Conservation (phyloP, 64 coral and sea anemone genomes). For the Anthopleura sola region DNA sequence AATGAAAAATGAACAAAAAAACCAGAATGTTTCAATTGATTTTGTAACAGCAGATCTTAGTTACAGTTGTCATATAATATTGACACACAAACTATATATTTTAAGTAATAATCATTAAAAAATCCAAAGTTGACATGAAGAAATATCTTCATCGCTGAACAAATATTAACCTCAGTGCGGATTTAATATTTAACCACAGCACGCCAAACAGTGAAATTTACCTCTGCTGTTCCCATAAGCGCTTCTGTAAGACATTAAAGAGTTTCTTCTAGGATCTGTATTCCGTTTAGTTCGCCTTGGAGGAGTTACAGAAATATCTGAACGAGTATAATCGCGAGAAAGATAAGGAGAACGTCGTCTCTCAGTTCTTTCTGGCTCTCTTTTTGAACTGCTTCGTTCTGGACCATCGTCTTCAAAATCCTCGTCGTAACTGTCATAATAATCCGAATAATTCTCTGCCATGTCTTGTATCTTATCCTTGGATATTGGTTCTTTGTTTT, state of each 20-base stretch:
- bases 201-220: not conserved
- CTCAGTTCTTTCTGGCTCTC: not conserved
- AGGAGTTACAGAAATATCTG: slow-evolving; percentile 15
- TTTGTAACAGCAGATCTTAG: not conserved
- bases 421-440: slow-evolving; percentile 88
- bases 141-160: not conserved
- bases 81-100: not conserved
- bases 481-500: slow-evolving; percentile 36
- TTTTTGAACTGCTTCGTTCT: slow-evolving; percentile 20
- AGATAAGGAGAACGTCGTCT: slow-evolving; percentile 17
- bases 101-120: not conserved
- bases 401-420: slow-evolving; percentile 62
- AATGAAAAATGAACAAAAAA: not conserved
- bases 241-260: slow-evolving; percentile 73
- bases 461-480: slow-evolving; percentile 53
- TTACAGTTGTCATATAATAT: not conserved
- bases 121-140: not conserved
- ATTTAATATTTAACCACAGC: not conserved
- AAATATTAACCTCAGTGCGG: not conserved
- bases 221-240: slow-evolving; percentile 66
- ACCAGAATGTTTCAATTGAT: not conserved
- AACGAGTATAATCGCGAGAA: slow-evolving; percentile 8
- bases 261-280: slow-evolving; percentile 46
- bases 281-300: slow-evolving; percentile 31
- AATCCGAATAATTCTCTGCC: slow-evolving; percentile 71